phyloP scores from a whole-genome alignment of 92 coral and sea anemone species.

The Actinernus sp. region DNA sequence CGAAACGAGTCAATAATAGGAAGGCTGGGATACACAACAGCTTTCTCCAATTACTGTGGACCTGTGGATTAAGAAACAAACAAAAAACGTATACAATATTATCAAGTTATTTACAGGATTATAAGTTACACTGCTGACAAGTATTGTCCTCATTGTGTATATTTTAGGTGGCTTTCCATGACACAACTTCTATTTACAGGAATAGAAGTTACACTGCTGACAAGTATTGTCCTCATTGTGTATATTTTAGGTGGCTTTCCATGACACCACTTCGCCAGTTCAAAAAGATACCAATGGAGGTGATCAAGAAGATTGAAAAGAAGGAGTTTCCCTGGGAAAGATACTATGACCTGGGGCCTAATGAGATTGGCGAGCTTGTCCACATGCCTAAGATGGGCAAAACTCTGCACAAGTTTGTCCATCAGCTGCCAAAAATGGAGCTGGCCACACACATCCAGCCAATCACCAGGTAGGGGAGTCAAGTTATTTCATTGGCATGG shows the following conservation, averaged over 20 bases:
- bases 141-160: not conserved
- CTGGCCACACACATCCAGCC: conserved; percentile 99
- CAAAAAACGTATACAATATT: too few species aligned
- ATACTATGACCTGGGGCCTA: conserved; percentile 96
- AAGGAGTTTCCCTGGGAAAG: conserved; percentile 99
- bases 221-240: not conserved
- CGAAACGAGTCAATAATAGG: too few species aligned
- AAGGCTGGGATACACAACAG: too few species aligned
- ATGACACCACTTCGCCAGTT: conserved; percentile 98
- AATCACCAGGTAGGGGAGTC: conserved; percentile 93
- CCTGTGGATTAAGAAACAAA: too few species aligned
- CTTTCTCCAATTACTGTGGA: too few species aligned
- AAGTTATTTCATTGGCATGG: too few species aligned
- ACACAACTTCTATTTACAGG: conserved; percentile 62
- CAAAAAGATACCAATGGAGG: conserved; percentile 97
- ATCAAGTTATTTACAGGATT: not conserved
- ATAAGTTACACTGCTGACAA: not conserved
- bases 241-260: conserved; percentile 88
- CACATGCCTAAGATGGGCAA: conserved; percentile 99
- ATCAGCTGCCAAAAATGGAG: conserved; percentile 98
- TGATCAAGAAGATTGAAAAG: conserved; percentile 97
- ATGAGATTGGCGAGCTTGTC: conserved; percentile 98
- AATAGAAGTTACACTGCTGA: not conserved
- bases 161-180: conserved; percentile 96
- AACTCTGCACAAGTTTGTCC: conserved; percentile 95